Base-by-base conservation (phyloP, 2,797 vertebrate species). In the Gymnoscopelus braueri region DNA sequence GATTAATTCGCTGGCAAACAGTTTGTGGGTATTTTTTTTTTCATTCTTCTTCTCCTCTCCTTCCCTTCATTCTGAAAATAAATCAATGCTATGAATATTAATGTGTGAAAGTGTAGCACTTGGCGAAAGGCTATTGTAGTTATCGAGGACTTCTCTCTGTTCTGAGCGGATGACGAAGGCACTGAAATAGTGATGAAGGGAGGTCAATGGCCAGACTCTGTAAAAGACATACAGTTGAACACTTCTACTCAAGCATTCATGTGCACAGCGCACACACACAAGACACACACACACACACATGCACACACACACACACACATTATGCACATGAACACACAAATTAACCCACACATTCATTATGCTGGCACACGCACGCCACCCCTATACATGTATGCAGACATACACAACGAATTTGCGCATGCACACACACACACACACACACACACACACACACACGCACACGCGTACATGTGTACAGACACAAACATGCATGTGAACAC, bases 1-100 rank as follows among this genome's bases (percentile, higher is more conserved):
- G 86, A 91, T 89, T 84, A 90, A 92, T 92, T 92, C 89, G 83
- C 80, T 50, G 76, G 82, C 87, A 89, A 88, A 91, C 88, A 76
- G 71, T 91, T 93, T 88, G 29, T 44, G 39, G 39, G 39, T 44
- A 44, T 44, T 44, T 67, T 91, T 89, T 91, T 86, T 83, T 72
- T n/a, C n/a, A n/a, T 68, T 71, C 60, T 35, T n/a, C 24, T 61
- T 65, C 69, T 23, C 51, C 60, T 53, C 65, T 60, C 65, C 63
- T 39, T 70, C 66, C 73, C 72, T 77, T 83, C 81, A 88, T 82
- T 87, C 80, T 82, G 83, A 86, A 87, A 92, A 88, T 90, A 93
- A 93, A 93, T 90, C 89, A 89, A 89, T 89, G 82, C 69, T 61
- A 88, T 91, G 83, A 91, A 89, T 90, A 91, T 90, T 92, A 90